Evolutionary conservation across 2,888 invertebrate species (phyloP), one percentile per base, ranked within the genome.

Genomic region (Cosmopolites sordidus): DNA sequence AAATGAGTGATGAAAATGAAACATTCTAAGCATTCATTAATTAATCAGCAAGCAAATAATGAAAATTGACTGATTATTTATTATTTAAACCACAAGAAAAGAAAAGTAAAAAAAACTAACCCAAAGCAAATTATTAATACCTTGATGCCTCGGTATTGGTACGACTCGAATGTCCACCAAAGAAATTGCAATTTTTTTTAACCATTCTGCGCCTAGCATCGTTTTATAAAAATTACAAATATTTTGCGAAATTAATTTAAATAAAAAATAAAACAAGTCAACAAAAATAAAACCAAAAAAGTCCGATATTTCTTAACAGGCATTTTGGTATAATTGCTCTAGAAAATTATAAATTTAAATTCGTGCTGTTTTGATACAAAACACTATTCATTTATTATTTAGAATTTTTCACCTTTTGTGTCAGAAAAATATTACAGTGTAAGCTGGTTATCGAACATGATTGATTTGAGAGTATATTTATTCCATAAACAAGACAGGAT

Each of bases 341-440:
- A 39, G 22, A 38, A 29, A 47, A 47, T 27, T 47, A 47, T 37
- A 22, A 38, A 27, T 47, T 38, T 38, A 33, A 33, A 16, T 37
- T 40, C 40, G 22, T 46, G 16, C 22, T 42, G 54, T 54, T 54
- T 54, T 54, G 54, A 54, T 54, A 48, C 54, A 54, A 54, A 54
- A 54, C 54, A 54, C 22, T 42, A 43, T 33, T 48, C 4, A 30
- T 14, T 49, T 18, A 37, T 49, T 18, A 37, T 49, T 49, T 49
- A 43, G 38, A 43, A 49, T 43, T 37, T 33, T 42, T 33, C 9
- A 22, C 22, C 22, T 3, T 22, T 3, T 22, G 3, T 22, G 4
- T 22, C 4, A 22, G n/a, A 37, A 37, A 12, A 37, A 14, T 6
- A n/a, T 4, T n/a, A 37, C 14, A 37, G 37, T 37, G 37, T 37